These are phyloP conservation scores for Lateolabrax maculatus DNA, from an alignment of 2,797 vertebrate genomes.

Conservation along the genomic window DNA sequence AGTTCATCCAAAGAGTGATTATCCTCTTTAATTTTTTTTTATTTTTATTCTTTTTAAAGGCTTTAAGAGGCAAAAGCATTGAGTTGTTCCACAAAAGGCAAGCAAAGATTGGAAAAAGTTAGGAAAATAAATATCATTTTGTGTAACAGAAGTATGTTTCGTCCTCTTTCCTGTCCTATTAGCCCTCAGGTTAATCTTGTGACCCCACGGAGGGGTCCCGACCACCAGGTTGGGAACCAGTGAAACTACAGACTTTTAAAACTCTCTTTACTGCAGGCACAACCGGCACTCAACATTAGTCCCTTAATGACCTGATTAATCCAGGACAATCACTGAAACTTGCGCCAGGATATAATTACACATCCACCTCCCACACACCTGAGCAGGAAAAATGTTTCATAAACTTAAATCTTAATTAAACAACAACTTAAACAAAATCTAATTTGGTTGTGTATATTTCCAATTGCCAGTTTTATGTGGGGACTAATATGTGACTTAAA, in stretches of 20 bases:
- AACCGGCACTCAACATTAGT: background rate
- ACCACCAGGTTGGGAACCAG: background rate
- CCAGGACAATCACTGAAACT: background rate
- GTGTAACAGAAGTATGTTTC: background rate
- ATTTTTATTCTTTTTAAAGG: background rate
- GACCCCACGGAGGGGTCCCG: background rate
- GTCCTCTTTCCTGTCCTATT: background rate
- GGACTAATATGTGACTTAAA: conserved; percentile 8
- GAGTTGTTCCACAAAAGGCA: background rate
- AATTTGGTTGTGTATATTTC: conserved; percentile 36
- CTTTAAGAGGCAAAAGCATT: background rate
- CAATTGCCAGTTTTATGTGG: background rate
- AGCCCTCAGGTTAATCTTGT: background rate
- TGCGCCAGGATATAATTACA: background rate
- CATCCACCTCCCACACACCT: conserved; percentile 8
- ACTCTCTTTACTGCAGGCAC: background rate
- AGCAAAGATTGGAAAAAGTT: background rate
- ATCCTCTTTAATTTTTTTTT: background rate
- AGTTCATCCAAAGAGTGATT: background rate
- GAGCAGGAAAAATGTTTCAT: conserved; percentile 19
- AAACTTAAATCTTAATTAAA: no score
- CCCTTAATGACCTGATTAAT: background rate
- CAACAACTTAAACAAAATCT: no score
- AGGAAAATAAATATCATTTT: no score
- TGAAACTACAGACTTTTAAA: background rate